Base-by-base conservation (phyloP, 2,113 vertebrate species). In the Peromyscus maniculatus region DNA sequence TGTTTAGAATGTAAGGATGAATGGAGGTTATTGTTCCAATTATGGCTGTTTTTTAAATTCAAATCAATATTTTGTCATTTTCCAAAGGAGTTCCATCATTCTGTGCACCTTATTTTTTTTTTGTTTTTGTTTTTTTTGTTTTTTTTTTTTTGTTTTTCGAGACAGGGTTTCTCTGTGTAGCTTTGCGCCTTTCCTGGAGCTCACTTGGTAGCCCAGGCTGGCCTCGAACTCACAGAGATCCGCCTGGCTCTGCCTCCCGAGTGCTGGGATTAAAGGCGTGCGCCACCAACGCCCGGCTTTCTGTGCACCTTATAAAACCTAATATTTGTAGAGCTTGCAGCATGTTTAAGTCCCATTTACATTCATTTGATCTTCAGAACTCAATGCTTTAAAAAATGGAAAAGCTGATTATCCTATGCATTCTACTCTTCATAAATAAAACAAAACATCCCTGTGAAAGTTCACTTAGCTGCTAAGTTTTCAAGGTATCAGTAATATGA, bases 371-470 rank as follows among this genome's bases (percentile, higher is more conserved):
- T 97, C 84, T 91, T 88, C 64, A 94, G 90, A 95, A 86, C 0
- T 0, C 39, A 95, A 4, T 79, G 69, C 17, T 66, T 66, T 77
- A 64, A 96, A 46, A 87, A 97, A 94, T 82, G 22, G 36, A 96
- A 97, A 91, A 90, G 72, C 55, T 95, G 62, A 95, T 64, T 94
- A 89, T 90, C 66, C 69, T 67, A 84, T 49, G 33, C 49, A 88
- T 91, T 93, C 9, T n/a, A 71, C 84, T 93, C 83, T 36, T 89
- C 49, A 80, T 77, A 95, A 96, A 75, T 87, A 84, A 87, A 26
- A 82, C 28, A 93, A 91, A 93, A 89, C 89, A 93, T 59, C 92
- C 69, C 49, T 79, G 82, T 91, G 62, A 57, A 97, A 97, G 94
- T 96, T 96, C 77, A 91, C 62, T 87, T 96, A 92, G n/a, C n/a